Base-by-base conservation (phyloP, 2,888 invertebrate genomes). In the Lasioglossum marginatum region DNA sequence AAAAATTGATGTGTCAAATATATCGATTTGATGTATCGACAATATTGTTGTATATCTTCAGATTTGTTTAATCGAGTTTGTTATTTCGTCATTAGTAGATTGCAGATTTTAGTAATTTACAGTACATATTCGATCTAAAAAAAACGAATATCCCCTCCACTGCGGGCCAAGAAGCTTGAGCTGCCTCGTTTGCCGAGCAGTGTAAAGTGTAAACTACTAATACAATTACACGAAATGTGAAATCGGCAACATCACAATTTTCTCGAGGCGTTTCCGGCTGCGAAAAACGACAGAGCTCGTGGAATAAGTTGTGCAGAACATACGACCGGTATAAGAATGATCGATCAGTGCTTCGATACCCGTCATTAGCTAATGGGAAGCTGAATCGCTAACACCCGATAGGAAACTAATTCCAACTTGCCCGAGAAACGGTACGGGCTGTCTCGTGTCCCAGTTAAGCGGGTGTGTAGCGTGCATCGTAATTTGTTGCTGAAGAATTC, bases 401-500 rank as follows among this genome's bases (percentile, higher is more conserved):
- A 75, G 75, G 43, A 66, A 57, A 85, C 43, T 79, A 79, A 76
- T 83, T 79, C 23, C 71, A 85, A 79, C 31, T 83, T 66, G 16
- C 27, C 19, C 31, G n/a, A 27, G 78, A 66, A 83, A 83, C 71
- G 75, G 66, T 43, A 70, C 31, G 34, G 19, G 72, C 74, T 57
- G 77, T 73, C 78, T 81, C 73, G 83, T 74, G 81, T 79, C 37
- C 23, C 76, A 60, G 19, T 40, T 45, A 57, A 27, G 16, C 79
- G 81, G 86, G 76, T 76, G 83, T 70, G 73, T 81, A 77, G 81
- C 83, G 78, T 83, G 83, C 81, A 86, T 83, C 78, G 86, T 78
- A 85, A 88, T 88, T 82, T 71, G 79, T 72, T 82, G 79, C 75
- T 71, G 74, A 85, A 77, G 88, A 87, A 85, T 88, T 68, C 81